Evolutionary conservation across 2,888 invertebrate species (phyloP).

Genomic region (Seira sanloemensis): DNA sequence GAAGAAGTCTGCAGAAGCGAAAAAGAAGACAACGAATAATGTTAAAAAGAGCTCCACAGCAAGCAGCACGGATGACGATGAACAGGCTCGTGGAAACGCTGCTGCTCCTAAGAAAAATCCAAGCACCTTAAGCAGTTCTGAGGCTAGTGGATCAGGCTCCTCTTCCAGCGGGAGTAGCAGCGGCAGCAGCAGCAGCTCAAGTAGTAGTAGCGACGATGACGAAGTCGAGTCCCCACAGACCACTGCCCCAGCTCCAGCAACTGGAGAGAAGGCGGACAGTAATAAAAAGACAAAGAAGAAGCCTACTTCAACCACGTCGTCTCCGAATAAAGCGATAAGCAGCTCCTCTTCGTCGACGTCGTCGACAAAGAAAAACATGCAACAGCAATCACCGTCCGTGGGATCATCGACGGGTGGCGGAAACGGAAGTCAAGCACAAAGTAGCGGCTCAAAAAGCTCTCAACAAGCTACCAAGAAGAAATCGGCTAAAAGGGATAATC

Average conservation of each 20-base stretch:
- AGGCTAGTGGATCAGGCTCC: slow-evolving; percentile 47
- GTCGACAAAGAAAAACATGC: not conserved
- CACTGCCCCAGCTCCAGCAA: not conserved
- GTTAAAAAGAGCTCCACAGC: slow-evolving; percentile 32
- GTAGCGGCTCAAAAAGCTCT: no score
- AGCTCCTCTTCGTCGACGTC: not conserved
- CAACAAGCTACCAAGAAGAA: not conserved
- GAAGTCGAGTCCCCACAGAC: slow-evolving; percentile 34
- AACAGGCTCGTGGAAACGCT: slow-evolving; percentile 35
- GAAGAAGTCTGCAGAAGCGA: slow-evolving; percentile 46
- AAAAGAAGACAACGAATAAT: slow-evolving; percentile 38
- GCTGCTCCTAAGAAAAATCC: slow-evolving; percentile 23
- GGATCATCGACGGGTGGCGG: no score
- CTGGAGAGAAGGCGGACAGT: slow-evolving; percentile 12
- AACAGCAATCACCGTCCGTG: no score
- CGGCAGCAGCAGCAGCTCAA: slow-evolving; percentile 52
- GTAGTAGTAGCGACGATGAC: slow-evolving; percentile 39
- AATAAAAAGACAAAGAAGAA: slow-evolving; percentile 23
- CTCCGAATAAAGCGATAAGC: not conserved
- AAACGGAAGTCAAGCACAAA: no score
- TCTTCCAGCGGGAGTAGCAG: slow-evolving; percentile 48
- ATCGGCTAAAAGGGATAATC: not conserved
- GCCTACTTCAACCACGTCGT: slow-evolving; percentile 22
- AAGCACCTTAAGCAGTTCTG: slow-evolving; percentile 52
- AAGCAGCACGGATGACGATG: slow-evolving; percentile 56